These are phyloP conservation scores for Cyprinodon tularosa DNA, from an alignment of 2,113 vertebrate genomes.

Conservation along the genomic window DNA sequence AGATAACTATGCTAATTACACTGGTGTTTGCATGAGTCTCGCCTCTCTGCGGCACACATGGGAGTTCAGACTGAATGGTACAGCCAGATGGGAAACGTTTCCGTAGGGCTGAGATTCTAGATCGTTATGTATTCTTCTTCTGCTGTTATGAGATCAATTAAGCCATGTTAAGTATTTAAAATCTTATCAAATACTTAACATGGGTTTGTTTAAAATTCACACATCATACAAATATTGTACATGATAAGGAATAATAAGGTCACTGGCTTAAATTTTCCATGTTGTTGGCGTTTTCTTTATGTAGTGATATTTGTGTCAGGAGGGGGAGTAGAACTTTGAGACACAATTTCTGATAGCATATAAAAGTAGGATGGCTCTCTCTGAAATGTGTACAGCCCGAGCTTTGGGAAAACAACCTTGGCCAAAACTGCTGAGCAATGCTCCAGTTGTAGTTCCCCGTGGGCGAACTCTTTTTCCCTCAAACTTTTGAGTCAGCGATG, in stretches of 20 bases:
- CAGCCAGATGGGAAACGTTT: conserved; percentile 36
- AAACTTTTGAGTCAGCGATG: conserved; percentile 60
- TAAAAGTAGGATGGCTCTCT: conserved; percentile 20
- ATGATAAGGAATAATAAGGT: not conserved
- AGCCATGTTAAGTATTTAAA: conserved; percentile 7
- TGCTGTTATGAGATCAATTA: conserved; percentile 5
- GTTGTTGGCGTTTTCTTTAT: not conserved
- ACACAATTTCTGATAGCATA: conserved; percentile 12
- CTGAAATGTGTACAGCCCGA: conserved; percentile 45
- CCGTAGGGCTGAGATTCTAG: conserved; percentile 5
- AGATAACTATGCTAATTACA: conserved; percentile 68
- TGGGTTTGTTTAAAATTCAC: not conserved
- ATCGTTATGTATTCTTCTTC: conserved; percentile 38
- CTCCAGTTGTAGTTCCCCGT: conserved; percentile 54
- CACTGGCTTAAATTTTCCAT: not conserved
- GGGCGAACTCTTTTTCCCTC: conserved; percentile 36
- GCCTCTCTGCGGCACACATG: conserved; percentile 20
- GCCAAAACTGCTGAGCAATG: conserved; percentile 69
- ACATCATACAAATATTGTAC: not conserved
- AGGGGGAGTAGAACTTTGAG: conserved; percentile 15
- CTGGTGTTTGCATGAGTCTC: conserved; percentile 48
- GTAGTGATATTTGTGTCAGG: conserved; percentile 14
- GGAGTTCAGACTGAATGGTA: conserved; percentile 31
- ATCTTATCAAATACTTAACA: conserved; percentile 21
- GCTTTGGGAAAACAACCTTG: conserved; percentile 52